Evolutionary conservation across 2,797 vertebrate species (phyloP).

Genomic region (Aplochiton taeniatus): DNA sequence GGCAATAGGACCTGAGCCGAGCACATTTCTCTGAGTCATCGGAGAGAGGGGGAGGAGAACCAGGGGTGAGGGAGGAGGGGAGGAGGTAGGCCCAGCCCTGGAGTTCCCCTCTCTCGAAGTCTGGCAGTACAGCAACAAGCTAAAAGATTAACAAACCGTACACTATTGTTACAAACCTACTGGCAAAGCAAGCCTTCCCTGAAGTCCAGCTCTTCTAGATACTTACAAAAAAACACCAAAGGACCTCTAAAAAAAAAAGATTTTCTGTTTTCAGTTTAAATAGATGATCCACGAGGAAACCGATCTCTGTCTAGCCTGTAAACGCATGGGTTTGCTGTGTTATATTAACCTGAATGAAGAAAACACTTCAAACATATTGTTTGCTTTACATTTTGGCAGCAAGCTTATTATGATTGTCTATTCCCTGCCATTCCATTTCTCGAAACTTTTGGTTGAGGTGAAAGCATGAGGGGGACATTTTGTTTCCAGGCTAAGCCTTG

Average conservation of each 20-base stretch:
- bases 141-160: slow-evolving; percentile 53
- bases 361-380: too few relatives aligned
- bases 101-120: slow-evolving; percentile 50
- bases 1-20: slow-evolving; percentile 60
- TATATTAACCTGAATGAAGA: too few relatives aligned
- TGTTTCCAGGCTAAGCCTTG: background rate
- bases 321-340: too few relatives aligned
- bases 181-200: slow-evolving; percentile 67
- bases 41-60: slow-evolving; percentile 19
- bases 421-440: too few relatives aligned
- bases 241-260: background rate
- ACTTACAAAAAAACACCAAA: background rate
- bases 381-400: too few relatives aligned
- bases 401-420: too few relatives aligned
- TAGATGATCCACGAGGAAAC: too few relatives aligned
- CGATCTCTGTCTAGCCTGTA: too few relatives aligned
- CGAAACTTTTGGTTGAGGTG: too few relatives aligned
- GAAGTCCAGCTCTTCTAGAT: slow-evolving; percentile 58
- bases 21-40: slow-evolving; percentile 81
- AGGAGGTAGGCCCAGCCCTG: slow-evolving; percentile 27
- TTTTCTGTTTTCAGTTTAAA: background rate
- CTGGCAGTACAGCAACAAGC: slow-evolving; percentile 33
- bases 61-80: slow-evolving; percentile 11
- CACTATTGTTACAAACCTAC: slow-evolving; percentile 68
- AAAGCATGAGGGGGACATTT: too few relatives aligned